Evolutionary conservation across 2,888 invertebrate genomes (phyloP).

Genomic region (Lycocerus yunnanus): DNA sequence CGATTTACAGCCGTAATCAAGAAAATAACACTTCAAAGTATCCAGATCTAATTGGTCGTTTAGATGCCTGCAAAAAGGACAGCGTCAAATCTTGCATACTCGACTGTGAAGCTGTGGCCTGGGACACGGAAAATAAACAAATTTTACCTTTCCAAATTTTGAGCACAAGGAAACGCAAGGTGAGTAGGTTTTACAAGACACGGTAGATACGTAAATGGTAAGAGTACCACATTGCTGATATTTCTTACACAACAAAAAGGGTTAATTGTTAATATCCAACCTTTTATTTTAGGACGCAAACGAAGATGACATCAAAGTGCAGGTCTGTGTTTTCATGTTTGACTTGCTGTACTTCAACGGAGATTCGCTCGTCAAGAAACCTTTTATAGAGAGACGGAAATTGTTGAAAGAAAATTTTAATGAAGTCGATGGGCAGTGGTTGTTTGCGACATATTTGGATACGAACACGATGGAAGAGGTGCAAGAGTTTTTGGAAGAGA

Average conservation of each 20-base stretch:
- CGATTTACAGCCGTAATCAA: conserved; percentile 94
- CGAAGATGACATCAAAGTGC: conserved; percentile 75
- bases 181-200: conserved; percentile 45
- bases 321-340: conserved; percentile 92
- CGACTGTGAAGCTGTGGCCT: conserved; percentile 97
- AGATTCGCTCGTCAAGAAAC: conserved; percentile 75
- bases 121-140: conserved; percentile 83
- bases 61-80: conserved; percentile 62
- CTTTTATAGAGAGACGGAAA: conserved; percentile 75
- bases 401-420: conserved; percentile 73
- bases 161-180: conserved; percentile 94
- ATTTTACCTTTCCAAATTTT: conserved; percentile 97
- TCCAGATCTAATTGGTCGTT: conserved; percentile 85
- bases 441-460: conserved; percentile 83
- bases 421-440: conserved; percentile 79
- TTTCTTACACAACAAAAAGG: too few relatives aligned
- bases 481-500: conserved; percentile 90
- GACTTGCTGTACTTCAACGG: conserved; percentile 94
- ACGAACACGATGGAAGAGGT: conserved; percentile 89
- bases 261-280: too few relatives aligned
- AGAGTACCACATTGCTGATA: too few relatives aligned
- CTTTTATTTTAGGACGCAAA: conserved; percentile 66
- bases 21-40: conserved; percentile 94
- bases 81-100: conserved; percentile 82
- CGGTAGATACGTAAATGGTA: too few relatives aligned